Base-by-base conservation (phyloP, 1,140 invertebrate species). In the Alviniconcha marisindica region DNA sequence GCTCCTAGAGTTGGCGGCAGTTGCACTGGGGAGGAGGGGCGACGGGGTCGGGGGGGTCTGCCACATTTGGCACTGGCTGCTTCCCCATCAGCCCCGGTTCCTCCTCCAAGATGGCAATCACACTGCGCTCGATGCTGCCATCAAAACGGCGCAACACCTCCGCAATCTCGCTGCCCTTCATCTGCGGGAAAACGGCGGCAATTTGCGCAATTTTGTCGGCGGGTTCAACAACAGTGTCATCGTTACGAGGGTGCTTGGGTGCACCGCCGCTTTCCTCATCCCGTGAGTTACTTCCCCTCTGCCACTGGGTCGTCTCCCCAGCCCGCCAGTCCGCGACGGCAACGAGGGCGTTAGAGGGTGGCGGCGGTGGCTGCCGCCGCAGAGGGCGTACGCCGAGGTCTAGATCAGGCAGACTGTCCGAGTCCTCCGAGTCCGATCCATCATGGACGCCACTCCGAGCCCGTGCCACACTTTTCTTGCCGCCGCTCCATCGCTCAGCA, bases 141-240 rank as follows among this genome's bases (percentile, higher is more conserved):
- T 44, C 78, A 38, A 54, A 80, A 36, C 60, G 56, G 18, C n/a
- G 78, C 54, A 78, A 56, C 48, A 63, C 51, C 42, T 40, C 77
- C 28, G 48, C 77, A 40, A 56, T 78, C n/a, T 78, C 15, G 38
- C 78, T n/a, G 36, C 51, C 56, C n/a, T 48, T 80, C 56, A 66
- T 66, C 60, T 66, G 78, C 4, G 56, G 56, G 40, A 42, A 63
- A 28, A 44, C 56, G 40, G 40, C 78, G 12, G 78, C 78, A 80
- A 80, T 80, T 80, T 80, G 78, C 18, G 78, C 60, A 63, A 80
- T 80, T 80, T 66, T 80, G 33, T 80, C 78, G n/a, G 56, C 78
- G 12, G 60, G n/a, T 7, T 80, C 44, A 54, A 33, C 56, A 42
- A 44, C 33, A 76, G 42, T 51, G 24, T 51, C 42, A 42, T 18